Base-by-base conservation (phyloP, 2,888 invertebrate species). In the Bugulina stolonifera region DNA sequence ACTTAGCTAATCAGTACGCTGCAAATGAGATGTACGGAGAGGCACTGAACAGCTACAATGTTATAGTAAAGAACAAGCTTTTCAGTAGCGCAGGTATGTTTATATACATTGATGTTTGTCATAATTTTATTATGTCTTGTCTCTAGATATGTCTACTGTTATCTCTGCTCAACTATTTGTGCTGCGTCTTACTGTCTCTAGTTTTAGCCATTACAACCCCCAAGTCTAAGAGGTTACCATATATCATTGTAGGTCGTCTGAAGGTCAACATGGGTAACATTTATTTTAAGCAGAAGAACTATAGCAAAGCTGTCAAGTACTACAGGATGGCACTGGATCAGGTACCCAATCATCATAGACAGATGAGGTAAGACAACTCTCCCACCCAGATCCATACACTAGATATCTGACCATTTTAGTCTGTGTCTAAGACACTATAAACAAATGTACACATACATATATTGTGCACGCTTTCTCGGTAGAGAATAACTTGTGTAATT, bases 191-290 rank as follows among this genome's bases (percentile, higher is more conserved):
- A 52, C 52, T 14, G 14, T 10, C 52, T 52, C 10, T 14, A 14
- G 10, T 52, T 52, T 52, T 14, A 52, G 52, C 52, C 10, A 52
- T 22, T 52, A 10, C 10, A 52, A 52, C 10, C 52, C 14, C 25
- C 18, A 3, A n/a, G 5, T 18, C 23, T 57, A 14, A 5, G 25
- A 57, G 23, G 10, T n/a, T 57, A 52, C 22, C 10, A 52, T 22
- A 14, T 10, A 22, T 52, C 22, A 22, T 57, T 64, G 64, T 64
- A 86, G 86, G 94, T 79, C 89, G 95, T 75, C 86, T 97, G 10
- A 94, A 95, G 87, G 91, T 98, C 0, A 99, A 99, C 84, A 97
- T 99, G 91, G 98, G 97, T 0, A 98, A 98, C 82, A 94, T 99
- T 79, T 94, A 95, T 85, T 93, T 93, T 80, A 93, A 92, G 86